These are phyloP conservation scores for Drosophila cyrtoloma DNA, from an alignment of 2,888 invertebrate species.

Conservation along the genomic window DNA sequence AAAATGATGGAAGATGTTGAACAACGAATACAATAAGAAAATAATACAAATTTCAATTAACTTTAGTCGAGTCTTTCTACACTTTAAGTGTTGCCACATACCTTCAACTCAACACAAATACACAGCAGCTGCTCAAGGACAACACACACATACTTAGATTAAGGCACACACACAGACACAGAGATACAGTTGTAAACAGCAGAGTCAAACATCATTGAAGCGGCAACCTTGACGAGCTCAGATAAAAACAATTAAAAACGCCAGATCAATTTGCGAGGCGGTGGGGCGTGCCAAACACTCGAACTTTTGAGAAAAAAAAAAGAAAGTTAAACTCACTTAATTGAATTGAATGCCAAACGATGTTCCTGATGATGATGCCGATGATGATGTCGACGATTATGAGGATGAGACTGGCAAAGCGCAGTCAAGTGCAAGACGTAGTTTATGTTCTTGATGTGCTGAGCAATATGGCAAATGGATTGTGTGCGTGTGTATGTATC, in stretches of 20 bases:
- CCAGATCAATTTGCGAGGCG: slow-evolving; percentile 23
- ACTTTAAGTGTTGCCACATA: slow-evolving; percentile 26
- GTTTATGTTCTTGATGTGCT: slow-evolving; percentile 22
- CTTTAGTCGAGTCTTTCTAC: slow-evolving; percentile 28
- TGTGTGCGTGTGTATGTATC: slow-evolving; percentile 5
- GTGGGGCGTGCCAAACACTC: slow-evolving; percentile 23
- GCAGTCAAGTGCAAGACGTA: slow-evolving; percentile 65
- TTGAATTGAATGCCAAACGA: slow-evolving; percentile 71
- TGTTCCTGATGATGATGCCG: slow-evolving; percentile 11
- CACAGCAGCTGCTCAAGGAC: slow-evolving; percentile 22
- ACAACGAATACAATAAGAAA: slow-evolving; percentile 8
- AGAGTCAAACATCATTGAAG: slow-evolving; percentile 50
- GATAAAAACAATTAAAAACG: slow-evolving; percentile 66
- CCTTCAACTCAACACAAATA: slow-evolving; percentile 2
- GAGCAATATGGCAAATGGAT: slow-evolving; percentile 63
- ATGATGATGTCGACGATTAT: slow-evolving; percentile 1
- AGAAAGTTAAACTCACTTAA: slow-evolving; percentile 59
- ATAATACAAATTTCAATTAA: slow-evolving; percentile 49
- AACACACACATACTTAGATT: neutral
- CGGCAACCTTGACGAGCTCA: slow-evolving; percentile 56
- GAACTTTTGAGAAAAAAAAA: slow-evolving; percentile 13
- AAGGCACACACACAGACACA: neutral
- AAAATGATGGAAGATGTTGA: slow-evolving; percentile 7
- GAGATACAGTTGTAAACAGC: slow-evolving; percentile 7
- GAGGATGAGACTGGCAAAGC: slow-evolving; percentile 31